Evolutionary conservation across 2,888 invertebrate genomes (phyloP).

Genomic region (Thelaira solivaga): DNA sequence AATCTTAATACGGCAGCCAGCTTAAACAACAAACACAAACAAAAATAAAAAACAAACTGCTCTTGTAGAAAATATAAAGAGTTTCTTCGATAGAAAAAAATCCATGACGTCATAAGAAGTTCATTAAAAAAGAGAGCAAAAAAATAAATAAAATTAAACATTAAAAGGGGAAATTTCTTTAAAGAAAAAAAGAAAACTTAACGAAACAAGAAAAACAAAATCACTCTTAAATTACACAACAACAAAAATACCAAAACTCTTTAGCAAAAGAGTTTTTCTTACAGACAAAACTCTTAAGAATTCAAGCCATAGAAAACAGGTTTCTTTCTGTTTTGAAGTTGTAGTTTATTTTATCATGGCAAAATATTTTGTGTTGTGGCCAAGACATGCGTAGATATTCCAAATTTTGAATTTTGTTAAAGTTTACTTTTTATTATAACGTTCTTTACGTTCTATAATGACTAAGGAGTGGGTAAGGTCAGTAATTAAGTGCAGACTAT

Average conservation of each 20-base stretch:
- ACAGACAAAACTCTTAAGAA: constrained; percentile 37
- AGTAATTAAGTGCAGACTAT: constrained; percentile 53
- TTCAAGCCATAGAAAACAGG: constrained; percentile 33
- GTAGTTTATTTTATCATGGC: not conserved
- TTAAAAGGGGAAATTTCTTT: constrained; percentile 23
- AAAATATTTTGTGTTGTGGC: not conserved
- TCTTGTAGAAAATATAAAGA: not conserved
- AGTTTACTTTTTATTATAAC: not conserved
- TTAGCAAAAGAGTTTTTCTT: too few relatives aligned
- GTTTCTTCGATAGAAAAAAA: not conserved
- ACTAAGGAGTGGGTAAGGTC: constrained; percentile 56
- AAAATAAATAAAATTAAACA: not conserved
- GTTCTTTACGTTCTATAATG: not conserved
- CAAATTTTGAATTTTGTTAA: not conserved
- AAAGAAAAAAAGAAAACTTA: constrained; percentile 32
- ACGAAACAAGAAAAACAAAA: constrained; percentile 42
- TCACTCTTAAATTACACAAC: not conserved
- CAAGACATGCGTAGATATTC: constrained; percentile 50
- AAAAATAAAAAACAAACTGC: constrained; percentile 2
- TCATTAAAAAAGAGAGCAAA: constrained; percentile 1
- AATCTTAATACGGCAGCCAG: constrained; percentile 8
- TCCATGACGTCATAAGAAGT: constrained; percentile 34
- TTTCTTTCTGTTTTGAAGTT: constrained; percentile 41
- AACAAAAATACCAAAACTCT: not conserved
- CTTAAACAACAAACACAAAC: not conserved